Evolutionary conservation across 2,113 vertebrate genomes (phyloP).

Genomic region (Tauraco erythrolophus): DNA sequence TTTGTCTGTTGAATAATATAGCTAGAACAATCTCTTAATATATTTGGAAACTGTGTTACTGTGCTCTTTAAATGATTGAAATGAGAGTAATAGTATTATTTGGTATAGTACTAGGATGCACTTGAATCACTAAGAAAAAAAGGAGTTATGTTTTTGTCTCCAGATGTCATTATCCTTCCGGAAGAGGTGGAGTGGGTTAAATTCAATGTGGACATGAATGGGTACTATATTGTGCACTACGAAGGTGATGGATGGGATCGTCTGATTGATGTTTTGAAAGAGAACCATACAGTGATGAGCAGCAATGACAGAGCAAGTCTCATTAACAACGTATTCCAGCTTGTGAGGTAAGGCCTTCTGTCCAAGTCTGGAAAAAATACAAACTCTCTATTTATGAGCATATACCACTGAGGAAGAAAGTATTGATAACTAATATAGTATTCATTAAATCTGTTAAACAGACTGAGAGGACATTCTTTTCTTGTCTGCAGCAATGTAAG

Average conservation of each 20-base stretch:
- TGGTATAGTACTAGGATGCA: neutral
- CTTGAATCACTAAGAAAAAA: neutral
- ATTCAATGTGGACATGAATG: slow-evolving; percentile 91
- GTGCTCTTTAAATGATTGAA: neutral
- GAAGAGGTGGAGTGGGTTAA: slow-evolving; percentile 91
- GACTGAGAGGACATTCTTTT: neutral
- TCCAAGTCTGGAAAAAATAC: neutral
- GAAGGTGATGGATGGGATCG: slow-evolving; percentile 83
- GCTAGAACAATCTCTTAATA: fast-evolving
- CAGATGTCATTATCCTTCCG: slow-evolving; percentile 85
- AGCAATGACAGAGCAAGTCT: slow-evolving; percentile 90
- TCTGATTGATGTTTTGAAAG: slow-evolving; percentile 80
- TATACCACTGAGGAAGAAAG: neutral
- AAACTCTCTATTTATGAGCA: neutral
- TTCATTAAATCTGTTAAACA: neutral
- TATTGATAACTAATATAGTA: neutral
- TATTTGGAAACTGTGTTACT: neutral
- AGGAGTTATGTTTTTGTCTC: neutral
- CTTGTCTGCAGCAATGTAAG: neutral
- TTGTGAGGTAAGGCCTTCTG: slow-evolving; percentile 83
- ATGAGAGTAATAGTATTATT: neutral
- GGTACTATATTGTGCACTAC: slow-evolving; percentile 94
- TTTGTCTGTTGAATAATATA: neutral
- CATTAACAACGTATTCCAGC: slow-evolving; percentile 88
- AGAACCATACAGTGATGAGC: slow-evolving; percentile 80